Percentiles rank a stretch among this genome's conserved stretches.
These are phyloP conservation scores for Volucella bombylans DNA, from an alignment of 2,888 invertebrate species.

Conservation along the genomic window DNA sequence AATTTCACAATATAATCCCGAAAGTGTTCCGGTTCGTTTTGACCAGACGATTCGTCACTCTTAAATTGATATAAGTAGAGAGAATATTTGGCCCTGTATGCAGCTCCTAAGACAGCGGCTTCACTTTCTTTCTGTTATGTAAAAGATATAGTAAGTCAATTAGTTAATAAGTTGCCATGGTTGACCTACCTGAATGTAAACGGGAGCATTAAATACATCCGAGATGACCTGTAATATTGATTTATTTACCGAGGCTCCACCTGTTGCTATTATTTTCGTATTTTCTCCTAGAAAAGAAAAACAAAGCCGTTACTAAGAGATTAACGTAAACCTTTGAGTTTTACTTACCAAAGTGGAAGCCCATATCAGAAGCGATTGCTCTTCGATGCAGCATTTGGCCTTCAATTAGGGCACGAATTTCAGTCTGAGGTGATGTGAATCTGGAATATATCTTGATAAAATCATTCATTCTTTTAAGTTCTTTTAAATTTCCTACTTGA, in stretches of 20 bases:
- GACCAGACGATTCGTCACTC: slow-evolving; percentile 21
- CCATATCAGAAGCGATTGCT: slow-evolving; percentile 91
- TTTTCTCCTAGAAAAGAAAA: slow-evolving; percentile 79
- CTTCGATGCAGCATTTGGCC: slow-evolving; percentile 94
- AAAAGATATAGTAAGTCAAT: slow-evolving; percentile 3
- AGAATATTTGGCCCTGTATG: slow-evolving; percentile 87
- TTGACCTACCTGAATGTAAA: slow-evolving; percentile 89
- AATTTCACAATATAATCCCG: slow-evolving; percentile 79
- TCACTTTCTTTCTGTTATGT: slow-evolving; percentile 87
- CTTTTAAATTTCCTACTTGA: slow-evolving; percentile 77
- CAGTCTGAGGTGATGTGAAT: slow-evolving; percentile 86
- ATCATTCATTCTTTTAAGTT: neutral
- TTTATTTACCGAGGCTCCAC: slow-evolving; percentile 94
- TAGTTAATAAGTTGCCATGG: too few relatives aligned
- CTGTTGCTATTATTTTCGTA: slow-evolving; percentile 93
- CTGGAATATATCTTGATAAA: slow-evolving; percentile 70
- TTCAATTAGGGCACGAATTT: slow-evolving; percentile 95
- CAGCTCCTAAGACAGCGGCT: slow-evolving; percentile 93
- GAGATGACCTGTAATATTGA: slow-evolving; percentile 93
- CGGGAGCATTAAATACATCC: slow-evolving; percentile 96
- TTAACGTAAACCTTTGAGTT: neutral
- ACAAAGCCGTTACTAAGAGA: slow-evolving; percentile 7
- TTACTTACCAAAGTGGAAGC: slow-evolving; percentile 87
- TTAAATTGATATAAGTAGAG: slow-evolving; percentile 78
- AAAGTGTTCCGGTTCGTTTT: slow-evolving; percentile 76